A percentile compares a stretch with the other conserved stretches of the same genome.
phyloP scores from a whole-genome alignment of 2,888 invertebrate species.

The Caenorhabditis sinica region DNA sequence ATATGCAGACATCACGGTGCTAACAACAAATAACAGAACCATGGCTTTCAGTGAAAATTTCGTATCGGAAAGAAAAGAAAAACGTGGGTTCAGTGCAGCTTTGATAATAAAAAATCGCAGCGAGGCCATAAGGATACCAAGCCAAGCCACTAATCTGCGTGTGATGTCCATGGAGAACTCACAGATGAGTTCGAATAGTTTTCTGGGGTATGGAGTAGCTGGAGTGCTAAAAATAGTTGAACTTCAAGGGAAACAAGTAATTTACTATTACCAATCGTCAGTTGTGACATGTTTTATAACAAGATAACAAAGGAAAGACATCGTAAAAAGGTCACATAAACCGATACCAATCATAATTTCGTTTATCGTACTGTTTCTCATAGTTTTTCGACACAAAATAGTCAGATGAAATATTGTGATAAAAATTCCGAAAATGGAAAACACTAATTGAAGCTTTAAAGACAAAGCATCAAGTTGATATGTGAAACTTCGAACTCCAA shows the following conservation, averaged over 20 bases:
- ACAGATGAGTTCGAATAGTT: neutral
- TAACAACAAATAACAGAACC: neutral
- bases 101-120: neutral
- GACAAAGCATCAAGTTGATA: neutral
- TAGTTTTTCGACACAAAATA: neutral
- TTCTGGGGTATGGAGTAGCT: neutral
- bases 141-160: neutral
- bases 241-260: neutral
- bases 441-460: neutral
- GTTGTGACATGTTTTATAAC: neutral
- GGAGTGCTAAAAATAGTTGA: slow-evolving; percentile 4
- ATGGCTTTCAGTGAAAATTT: neutral
- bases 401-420: neutral
- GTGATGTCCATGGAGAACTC: neutral
- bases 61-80: neutral
- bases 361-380: neutral
- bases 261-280: neutral
- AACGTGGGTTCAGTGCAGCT: neutral
- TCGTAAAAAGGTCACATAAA: neutral
- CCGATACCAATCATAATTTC: neutral
- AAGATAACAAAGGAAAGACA: neutral
- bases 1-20: neutral
- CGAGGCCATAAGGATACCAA: neutral
- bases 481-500: neutral
- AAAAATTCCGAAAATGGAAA: neutral